Percentiles rank a stretch among this genome's conserved stretches.
Evolutionary conservation across 2,797 vertebrate genomes (phyloP).

Genomic region (Sparus aurata): DNA sequence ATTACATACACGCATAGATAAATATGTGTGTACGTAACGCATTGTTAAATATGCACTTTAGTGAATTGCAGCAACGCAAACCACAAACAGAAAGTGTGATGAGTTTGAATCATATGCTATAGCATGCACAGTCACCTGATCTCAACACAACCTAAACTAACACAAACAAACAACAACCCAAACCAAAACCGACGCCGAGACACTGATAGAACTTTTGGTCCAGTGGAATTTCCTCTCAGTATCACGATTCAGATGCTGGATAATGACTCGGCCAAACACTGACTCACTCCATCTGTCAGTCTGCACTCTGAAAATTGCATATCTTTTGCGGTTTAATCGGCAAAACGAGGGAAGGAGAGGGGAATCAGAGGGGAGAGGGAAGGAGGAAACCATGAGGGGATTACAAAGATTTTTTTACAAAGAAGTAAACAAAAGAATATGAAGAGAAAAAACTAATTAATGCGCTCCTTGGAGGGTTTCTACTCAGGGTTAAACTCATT

Average conservation of each 20-base stretch:
- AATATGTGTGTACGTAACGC: too few relatives aligned
- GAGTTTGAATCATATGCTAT: too few relatives aligned
- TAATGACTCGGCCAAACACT: conserved; percentile 61
- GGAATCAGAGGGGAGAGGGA: not conserved
- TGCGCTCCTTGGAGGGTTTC: conserved; percentile 4
- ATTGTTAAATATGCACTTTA: too few relatives aligned
- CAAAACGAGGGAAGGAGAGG: conserved; percentile 55
- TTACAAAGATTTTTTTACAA: not conserved
- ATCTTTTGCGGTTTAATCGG: conserved; percentile 63
- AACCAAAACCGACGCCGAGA: not conserved
- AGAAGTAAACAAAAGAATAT: conserved; percentile 1
- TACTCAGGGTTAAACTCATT: conserved; percentile 28
- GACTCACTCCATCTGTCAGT: conserved; percentile 74
- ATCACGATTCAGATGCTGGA: conserved; percentile 32
- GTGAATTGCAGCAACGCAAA: too few relatives aligned
- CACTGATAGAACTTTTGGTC: not conserved
- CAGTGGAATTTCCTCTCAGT: conserved; percentile 12
- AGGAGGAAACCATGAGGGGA: not conserved
- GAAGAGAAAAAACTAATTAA: conserved; percentile 6
- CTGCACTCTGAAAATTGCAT: conserved; percentile 50
- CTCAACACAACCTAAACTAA: too few relatives aligned
- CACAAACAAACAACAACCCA: not conserved
- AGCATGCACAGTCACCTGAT: too few relatives aligned
- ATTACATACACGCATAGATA: too few relatives aligned
- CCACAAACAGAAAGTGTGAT: too few relatives aligned